Conservation (phyloP, 2,888 invertebrate genomes). For the Spisula subtruncata region DNA sequence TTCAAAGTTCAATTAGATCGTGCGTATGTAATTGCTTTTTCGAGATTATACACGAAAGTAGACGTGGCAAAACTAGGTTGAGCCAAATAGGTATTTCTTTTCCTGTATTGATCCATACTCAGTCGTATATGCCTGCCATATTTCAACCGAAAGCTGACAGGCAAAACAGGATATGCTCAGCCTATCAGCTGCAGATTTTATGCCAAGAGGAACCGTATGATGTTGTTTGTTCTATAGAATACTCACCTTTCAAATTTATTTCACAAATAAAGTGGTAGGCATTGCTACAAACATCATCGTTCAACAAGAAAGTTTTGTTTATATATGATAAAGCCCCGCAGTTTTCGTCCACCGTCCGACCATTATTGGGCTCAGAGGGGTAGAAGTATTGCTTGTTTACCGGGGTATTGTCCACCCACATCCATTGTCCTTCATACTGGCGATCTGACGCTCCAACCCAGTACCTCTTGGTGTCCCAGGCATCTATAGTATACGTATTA, state of each 20-base stretch:
- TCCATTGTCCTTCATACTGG: slow-evolving; percentile 18
- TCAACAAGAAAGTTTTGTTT: slow-evolving; percentile 33
- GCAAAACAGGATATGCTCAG: too few relatives aligned
- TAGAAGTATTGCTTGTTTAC: slow-evolving; percentile 33
- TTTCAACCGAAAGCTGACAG: too few relatives aligned
- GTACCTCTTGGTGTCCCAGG: slow-evolving; percentile 34
- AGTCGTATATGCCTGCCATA: too few relatives aligned
- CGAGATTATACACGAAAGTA: too few relatives aligned
- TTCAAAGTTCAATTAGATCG: too few relatives aligned
- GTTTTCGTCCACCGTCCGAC: slow-evolving; percentile 1
- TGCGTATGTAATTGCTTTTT: too few relatives aligned
- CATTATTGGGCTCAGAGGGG: slow-evolving; percentile 41
- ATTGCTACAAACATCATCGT: slow-evolving; percentile 42
- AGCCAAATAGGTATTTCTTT: too few relatives aligned
- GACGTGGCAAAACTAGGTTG: too few relatives aligned
- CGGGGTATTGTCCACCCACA: slow-evolving; percentile 35
- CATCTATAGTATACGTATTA: background rate
- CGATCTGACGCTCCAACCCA: slow-evolving; percentile 46
- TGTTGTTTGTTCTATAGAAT: too few relatives aligned
- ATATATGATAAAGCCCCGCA: slow-evolving; percentile 38
- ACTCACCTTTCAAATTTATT: slow-evolving; percentile 31
- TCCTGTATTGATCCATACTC: too few relatives aligned
- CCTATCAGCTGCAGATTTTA: too few relatives aligned
- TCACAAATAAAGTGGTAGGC: slow-evolving; percentile 44
- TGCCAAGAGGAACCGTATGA: too few relatives aligned